Percentiles rank a stretch among this genome's conserved stretches.
phyloP scores from a whole-genome alignment of 2,113 vertebrate species.

The Bubo blakistoni region DNA sequence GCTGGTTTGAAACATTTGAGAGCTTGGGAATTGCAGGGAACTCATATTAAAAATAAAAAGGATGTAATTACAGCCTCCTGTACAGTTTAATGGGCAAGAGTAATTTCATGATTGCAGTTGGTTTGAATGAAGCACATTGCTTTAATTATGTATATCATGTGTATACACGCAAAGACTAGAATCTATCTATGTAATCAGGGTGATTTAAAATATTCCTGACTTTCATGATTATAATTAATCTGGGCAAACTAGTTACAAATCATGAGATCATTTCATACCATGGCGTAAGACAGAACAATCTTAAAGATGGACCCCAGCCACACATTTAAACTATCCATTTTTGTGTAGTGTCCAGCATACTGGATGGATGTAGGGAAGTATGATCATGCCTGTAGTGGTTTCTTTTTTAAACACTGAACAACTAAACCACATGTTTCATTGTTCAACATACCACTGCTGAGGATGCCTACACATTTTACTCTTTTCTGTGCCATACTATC shows the following conservation, averaged over 20 bases:
- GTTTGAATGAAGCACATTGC: slow-evolving; percentile 26
- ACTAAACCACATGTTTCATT: not conserved
- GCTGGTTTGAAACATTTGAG: slow-evolving; percentile 45
- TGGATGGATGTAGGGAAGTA: not conserved
- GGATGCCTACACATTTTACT: not conserved
- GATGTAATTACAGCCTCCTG: slow-evolving; percentile 47
- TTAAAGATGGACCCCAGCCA: not conserved
- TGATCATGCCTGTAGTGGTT: not conserved
- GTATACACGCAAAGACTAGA: not conserved
- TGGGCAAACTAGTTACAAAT: not conserved
- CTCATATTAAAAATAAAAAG: slow-evolving; percentile 44
- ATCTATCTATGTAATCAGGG: slow-evolving; percentile 1
- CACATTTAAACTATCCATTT: not conserved
- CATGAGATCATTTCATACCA: not conserved
- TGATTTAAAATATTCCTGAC: slow-evolving; percentile 24
- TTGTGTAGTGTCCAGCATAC: not conserved
- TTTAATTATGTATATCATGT: slow-evolving; percentile 22
- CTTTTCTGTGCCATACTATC: not conserved
- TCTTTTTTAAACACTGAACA: not conserved
- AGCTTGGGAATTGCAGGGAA: slow-evolving; percentile 27
- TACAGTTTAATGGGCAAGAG: slow-evolving; percentile 31
- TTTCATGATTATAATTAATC: slow-evolving; percentile 26
- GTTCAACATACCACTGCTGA: not conserved
- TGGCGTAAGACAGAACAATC: not conserved
- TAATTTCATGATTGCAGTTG: slow-evolving; percentile 54